These are phyloP conservation scores for Hyla sarda DNA, from an alignment of 2,113 vertebrate genomes.

Conservation along the genomic window DNA sequence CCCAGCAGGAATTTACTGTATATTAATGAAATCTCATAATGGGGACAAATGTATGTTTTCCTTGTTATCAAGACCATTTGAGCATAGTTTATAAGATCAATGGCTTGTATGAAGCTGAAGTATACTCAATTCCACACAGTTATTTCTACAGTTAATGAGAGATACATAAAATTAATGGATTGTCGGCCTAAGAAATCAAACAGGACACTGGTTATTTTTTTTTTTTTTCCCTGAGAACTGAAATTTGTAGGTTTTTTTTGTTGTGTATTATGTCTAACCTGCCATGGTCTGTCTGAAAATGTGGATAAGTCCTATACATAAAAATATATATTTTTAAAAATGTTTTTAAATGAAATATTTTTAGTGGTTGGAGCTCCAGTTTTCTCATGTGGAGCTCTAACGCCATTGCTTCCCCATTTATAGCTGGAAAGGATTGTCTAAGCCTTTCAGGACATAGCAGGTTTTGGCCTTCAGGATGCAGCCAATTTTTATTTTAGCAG, in stretches of 20 bases:
- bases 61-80: not conserved
- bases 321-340: no score
- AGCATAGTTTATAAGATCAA: not conserved
- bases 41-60: constrained; percentile 7
- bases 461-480: no score
- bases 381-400: no score
- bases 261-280: not conserved
- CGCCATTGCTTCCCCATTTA: no score
- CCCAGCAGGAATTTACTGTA: not conserved
- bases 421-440: no score
- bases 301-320: no score
- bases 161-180: not conserved
- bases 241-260: not conserved
- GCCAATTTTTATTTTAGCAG: no score
- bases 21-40: constrained; percentile 15
- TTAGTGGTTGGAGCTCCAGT: no score
- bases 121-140: not conserved
- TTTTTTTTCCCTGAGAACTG: not conserved
- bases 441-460: no score
- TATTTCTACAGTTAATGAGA: not conserved
- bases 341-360: no score
- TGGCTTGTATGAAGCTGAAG: not conserved
- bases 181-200: not conserved
- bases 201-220: not conserved
- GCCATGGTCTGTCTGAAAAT: not conserved